Evolutionary conservation across 2,113 vertebrate species (phyloP).

Genomic region (Silurus asotus): DNA sequence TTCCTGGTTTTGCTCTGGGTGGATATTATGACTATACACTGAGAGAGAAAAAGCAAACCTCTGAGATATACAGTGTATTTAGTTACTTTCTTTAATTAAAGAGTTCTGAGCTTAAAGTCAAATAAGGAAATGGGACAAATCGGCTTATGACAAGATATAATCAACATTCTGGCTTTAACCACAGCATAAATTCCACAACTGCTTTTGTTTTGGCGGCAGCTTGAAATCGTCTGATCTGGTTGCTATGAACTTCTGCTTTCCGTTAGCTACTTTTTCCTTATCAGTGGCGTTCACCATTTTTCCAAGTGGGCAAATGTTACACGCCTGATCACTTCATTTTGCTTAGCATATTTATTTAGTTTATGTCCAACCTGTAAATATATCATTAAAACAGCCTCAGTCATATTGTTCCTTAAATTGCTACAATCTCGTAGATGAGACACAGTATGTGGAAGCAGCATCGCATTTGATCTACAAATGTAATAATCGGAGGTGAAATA

Average conservation of each 20-base stretch:
- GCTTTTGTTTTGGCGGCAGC: background rate
- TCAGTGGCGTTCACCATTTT: background rate
- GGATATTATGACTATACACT: background rate
- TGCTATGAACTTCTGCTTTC: background rate
- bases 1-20: slow-evolving; percentile 45
- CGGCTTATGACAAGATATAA: background rate
- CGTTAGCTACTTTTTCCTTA: background rate
- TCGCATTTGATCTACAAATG: background rate
- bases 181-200: background rate
- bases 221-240: background rate
- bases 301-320: background rate
- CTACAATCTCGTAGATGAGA: background rate
- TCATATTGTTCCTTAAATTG: background rate
- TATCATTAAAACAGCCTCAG: background rate
- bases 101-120: background rate
- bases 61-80: background rate
- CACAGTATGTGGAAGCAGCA: background rate
- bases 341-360: background rate
- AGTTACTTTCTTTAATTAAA: background rate
- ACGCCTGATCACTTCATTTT: background rate
- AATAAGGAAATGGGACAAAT: background rate
- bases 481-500: background rate
- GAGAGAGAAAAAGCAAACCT: background rate
- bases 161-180: background rate
- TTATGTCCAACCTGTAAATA: background rate